Conservation (phyloP, 2,797 vertebrate species). For the Petrocephalus sullivani region DNA sequence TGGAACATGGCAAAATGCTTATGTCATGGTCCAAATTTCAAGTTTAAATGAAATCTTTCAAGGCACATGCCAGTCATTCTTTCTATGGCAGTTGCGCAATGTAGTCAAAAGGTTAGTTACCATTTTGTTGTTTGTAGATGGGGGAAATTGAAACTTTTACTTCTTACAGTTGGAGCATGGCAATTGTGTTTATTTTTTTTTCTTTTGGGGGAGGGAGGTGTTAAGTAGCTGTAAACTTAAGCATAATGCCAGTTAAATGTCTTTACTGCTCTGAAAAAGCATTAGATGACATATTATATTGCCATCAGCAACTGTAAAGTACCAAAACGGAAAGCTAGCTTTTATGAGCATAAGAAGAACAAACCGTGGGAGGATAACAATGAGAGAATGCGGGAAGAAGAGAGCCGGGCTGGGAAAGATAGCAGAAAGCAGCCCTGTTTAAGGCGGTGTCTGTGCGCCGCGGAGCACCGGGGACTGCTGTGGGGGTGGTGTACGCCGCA, state of each 20-base stretch:
- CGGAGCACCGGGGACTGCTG: conserved; percentile 11
- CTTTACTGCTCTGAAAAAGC: not conserved
- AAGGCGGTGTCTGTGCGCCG: conserved; percentile 25
- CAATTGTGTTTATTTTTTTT: not conserved
- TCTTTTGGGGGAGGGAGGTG: not conserved
- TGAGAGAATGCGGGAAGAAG: not conserved
- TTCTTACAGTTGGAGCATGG: not conserved
- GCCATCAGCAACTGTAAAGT: not conserved
- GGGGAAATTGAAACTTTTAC: not conserved
- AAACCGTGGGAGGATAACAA: not conserved
- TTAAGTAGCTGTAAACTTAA: not conserved
- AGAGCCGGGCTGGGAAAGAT: not conserved
- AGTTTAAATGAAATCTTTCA: not conserved
- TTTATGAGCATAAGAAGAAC: not conserved
- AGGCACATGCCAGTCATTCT: not conserved
- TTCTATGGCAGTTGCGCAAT: not conserved
- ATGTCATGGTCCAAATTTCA: not conserved
- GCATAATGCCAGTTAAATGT: not conserved
- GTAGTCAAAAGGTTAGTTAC: not conserved
- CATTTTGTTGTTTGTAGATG: not conserved
- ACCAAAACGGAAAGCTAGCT: not conserved
- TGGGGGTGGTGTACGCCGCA: conserved; percentile 52
- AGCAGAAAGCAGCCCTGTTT: not conserved
- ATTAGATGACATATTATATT: not conserved
- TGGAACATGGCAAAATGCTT: not conserved